Conservation (phyloP, 2,113 vertebrate species). For the Mus musculus region DNA sequence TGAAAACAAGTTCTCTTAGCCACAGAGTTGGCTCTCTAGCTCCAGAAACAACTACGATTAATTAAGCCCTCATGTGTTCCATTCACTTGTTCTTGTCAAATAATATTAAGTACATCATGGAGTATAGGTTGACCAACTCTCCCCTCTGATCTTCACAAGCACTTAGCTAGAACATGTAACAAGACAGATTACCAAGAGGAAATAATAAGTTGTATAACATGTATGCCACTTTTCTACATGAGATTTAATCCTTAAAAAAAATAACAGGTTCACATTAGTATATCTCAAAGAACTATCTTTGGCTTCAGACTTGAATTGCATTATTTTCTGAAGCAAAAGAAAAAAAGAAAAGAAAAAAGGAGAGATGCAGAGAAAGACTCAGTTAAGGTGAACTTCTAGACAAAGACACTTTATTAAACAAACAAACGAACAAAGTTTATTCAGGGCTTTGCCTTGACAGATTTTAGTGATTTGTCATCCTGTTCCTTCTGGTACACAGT, state of each 20-base stretch:
- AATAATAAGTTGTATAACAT: neutral
- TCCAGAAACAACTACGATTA: neutral
- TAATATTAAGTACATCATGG: neutral
- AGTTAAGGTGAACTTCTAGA: neutral
- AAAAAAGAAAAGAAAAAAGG: too few species aligned
- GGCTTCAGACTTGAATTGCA: neutral
- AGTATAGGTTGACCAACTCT: neutral
- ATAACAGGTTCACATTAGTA: neutral
- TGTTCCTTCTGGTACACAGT: neutral
- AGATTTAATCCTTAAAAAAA: neutral
- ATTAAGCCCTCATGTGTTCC: constrained; percentile 2
- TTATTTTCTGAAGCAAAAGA: neutral
- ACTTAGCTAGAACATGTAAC: neutral
- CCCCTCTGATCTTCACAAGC: neutral
- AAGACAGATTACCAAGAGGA: neutral
- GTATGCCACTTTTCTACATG: neutral
- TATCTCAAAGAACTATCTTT: neutral
- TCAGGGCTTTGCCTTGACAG: neutral
- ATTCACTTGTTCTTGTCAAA: neutral
- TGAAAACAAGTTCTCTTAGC: neutral
- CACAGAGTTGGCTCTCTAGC: neutral
- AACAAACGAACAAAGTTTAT: too few species aligned
- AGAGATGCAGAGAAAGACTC: neutral
- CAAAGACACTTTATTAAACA: neutral
- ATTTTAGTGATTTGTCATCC: neutral